Evolutionary conservation across 2,888 invertebrate genomes (phyloP).

Genomic region (Oligia fasciuncula): DNA sequence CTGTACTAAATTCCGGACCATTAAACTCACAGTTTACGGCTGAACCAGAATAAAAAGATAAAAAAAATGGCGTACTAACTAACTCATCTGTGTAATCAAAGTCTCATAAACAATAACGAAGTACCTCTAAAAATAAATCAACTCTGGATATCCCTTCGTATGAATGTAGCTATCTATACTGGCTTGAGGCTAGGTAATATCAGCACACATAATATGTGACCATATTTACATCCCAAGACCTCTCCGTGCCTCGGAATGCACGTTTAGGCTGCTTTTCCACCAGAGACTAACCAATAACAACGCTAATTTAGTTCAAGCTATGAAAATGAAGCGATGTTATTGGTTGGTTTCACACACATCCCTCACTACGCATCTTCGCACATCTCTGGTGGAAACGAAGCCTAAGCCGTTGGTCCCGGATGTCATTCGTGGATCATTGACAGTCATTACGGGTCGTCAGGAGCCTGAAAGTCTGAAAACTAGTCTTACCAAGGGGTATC

Average conservation of each 20-base stretch:
- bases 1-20: slow-evolving; percentile 43
- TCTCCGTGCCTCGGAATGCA: background rate
- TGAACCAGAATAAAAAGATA: slow-evolving; percentile 22
- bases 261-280: too few relatives aligned
- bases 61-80: slow-evolving; percentile 34
- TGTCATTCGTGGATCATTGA: background rate
- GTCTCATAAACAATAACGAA: slow-evolving; percentile 58
- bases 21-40: slow-evolving; percentile 47
- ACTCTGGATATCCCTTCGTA: slow-evolving; percentile 28
- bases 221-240: background rate
- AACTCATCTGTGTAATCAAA: slow-evolving; percentile 54
- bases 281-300: too few relatives aligned
- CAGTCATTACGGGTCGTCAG: background rate
- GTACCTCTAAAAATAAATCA: slow-evolving; percentile 52
- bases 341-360: too few relatives aligned
- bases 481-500: background rate
- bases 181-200: background rate
- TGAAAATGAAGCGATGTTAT: too few relatives aligned
- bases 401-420: background rate
- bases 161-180: slow-evolving; percentile 15
- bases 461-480: background rate
- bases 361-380: too few relatives aligned
- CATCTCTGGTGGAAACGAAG: too few relatives aligned
- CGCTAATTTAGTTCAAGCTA: too few relatives aligned
- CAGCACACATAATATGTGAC: background rate